Evolutionary conservation across 2,113 vertebrate genomes (phyloP).

Genomic region (Pelvicachromis taeniatus): DNA sequence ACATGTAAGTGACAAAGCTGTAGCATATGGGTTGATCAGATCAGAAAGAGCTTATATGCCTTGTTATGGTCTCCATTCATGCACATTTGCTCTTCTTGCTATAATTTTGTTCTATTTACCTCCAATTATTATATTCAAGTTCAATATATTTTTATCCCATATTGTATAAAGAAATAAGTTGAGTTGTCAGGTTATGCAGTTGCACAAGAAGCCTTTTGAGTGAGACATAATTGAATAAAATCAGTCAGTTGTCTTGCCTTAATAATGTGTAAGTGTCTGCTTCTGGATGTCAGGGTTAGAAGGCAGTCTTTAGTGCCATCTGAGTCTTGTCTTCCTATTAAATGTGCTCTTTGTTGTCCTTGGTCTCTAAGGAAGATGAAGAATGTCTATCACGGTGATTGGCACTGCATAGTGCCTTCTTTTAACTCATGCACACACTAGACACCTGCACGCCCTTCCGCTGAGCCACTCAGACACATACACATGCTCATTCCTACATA

Average conservation of each 20-base stretch:
- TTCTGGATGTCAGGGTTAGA: constrained; percentile 26
- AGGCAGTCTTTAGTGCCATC: constrained; percentile 39
- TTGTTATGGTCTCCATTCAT: neutral
- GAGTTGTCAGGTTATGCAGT: neutral
- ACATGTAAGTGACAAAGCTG: neutral
- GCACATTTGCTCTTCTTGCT: neutral
- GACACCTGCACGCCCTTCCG: neutral
- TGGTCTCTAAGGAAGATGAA: constrained; percentile 38
- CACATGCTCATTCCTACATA: neutral
- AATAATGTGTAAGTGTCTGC: constrained; percentile 10
- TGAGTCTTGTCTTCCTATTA: constrained; percentile 46
- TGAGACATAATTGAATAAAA: neutral
- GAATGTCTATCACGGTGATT: constrained; percentile 49
- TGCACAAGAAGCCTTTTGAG: neutral
- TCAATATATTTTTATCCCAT: neutral
- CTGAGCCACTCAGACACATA: constrained; percentile 3
- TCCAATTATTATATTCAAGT: neutral
- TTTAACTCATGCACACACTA: constrained; percentile 10
- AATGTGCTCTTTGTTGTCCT: constrained; percentile 45
- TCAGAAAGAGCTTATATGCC: neutral
- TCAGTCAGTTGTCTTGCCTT: constrained; percentile 28
- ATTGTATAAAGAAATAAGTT: neutral
- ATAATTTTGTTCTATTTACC: neutral
- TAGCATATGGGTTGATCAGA: neutral
- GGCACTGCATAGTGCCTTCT: constrained; percentile 25